A percentile compares a stretch with the other conserved stretches of the same genome.
Evolutionary conservation across 1,140 invertebrate genomes (phyloP).

Genomic region (Dolichoris vasculosae): DNA sequence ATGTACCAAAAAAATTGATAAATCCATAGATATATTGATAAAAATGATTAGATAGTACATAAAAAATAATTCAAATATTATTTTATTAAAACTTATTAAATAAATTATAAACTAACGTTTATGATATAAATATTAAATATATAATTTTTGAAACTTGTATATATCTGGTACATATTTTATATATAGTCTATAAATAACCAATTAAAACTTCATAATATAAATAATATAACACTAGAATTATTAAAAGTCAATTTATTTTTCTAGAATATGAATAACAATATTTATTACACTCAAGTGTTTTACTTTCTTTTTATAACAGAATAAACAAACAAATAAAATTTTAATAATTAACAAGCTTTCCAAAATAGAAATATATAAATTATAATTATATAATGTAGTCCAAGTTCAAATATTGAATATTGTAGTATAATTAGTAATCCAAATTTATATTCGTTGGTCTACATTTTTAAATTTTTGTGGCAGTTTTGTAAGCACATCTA

Average conservation of each 20-base stretch:
- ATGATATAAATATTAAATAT: no score
- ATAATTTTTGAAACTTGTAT: no score
- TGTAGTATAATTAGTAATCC: slow-evolving; percentile 68
- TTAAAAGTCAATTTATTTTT: slow-evolving; percentile 69
- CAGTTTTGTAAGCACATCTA: no score
- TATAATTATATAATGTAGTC: slow-evolving; percentile 67
- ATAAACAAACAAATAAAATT: slow-evolving; percentile 65
- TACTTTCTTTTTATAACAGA: slow-evolving; percentile 62
- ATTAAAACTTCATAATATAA: no score
- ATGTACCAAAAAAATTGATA: no score
- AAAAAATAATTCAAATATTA: no score
- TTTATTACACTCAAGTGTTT: slow-evolving; percentile 61
- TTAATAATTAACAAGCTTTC: slow-evolving; percentile 59
- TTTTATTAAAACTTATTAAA: no score
- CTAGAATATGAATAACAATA: slow-evolving; percentile 64
- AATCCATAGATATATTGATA: no score
- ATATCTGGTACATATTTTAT: no score
- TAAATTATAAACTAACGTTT: no score
- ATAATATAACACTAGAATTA: background rate
- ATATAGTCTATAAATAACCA: no score
- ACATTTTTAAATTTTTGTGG: slow-evolving; percentile 83
- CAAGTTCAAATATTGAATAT: slow-evolving; percentile 67
- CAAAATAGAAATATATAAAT: slow-evolving; percentile 65
- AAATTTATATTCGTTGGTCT: slow-evolving; percentile 78
- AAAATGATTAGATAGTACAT: no score